These are phyloP conservation scores for Epizoanthus scotinus DNA, from an alignment of 92 coral and sea anemone genomes.

Conservation along the genomic window DNA sequence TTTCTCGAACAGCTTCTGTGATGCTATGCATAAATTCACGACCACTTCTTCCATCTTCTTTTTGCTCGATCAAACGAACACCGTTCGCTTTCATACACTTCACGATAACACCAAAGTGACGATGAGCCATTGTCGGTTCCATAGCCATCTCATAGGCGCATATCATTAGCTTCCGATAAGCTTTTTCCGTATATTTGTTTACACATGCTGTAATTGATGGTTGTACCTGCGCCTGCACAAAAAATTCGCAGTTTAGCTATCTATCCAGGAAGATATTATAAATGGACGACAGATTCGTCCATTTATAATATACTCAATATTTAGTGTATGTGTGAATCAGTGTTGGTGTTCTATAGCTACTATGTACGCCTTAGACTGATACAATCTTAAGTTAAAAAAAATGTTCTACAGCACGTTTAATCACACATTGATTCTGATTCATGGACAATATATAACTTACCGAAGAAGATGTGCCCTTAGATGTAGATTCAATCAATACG, in stretches of 20 bases:
- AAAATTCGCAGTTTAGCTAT: slow-evolving; percentile 28
- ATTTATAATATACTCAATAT: neutral
- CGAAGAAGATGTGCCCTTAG: slow-evolving; percentile 7
- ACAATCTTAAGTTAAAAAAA: slow-evolving; percentile 16
- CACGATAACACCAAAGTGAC: slow-evolving; percentile 39
- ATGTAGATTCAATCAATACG: slow-evolving; percentile 2
- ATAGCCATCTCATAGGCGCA: slow-evolving; percentile 50
- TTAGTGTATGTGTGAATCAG: slow-evolving; percentile 21
- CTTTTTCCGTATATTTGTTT: slow-evolving; percentile 39
- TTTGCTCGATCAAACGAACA: slow-evolving; percentile 32
- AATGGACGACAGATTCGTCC: slow-evolving; percentile 13
- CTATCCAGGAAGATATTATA: slow-evolving; percentile 37
- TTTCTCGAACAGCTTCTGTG: slow-evolving; percentile 42
- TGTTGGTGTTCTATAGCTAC: slow-evolving; percentile 10
- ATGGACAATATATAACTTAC: neutral
- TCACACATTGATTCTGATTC: slow-evolving; percentile 16
- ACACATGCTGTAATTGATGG: slow-evolving; percentile 33
- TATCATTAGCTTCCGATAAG: slow-evolving; percentile 41
- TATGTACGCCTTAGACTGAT: neutral
- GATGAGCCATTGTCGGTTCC: slow-evolving; percentile 51
- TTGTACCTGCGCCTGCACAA: slow-evolving; percentile 34
- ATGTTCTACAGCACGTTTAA: slow-evolving; percentile 15
- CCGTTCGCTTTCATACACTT: slow-evolving; percentile 51
- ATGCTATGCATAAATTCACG: slow-evolving; percentile 41
- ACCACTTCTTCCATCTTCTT: slow-evolving; percentile 35